These are phyloP conservation scores for Cydia fagiglandana DNA, from an alignment of 1,140 invertebrate genomes.

Conservation along the genomic window DNA sequence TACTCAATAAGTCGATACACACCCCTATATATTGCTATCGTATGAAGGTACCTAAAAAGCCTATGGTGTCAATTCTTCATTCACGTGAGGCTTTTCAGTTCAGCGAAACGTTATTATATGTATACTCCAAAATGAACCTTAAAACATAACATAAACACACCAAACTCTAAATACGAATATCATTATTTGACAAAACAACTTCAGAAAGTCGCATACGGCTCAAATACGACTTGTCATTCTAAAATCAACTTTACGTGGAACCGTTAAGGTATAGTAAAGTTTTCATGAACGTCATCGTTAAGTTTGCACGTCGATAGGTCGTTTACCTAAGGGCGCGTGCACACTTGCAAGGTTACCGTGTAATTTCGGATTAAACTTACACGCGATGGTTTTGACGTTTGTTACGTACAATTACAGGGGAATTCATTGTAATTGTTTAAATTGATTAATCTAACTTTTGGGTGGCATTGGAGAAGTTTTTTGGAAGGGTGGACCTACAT, in stretches of 20 bases:
- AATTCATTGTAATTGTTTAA: slow-evolving; percentile 22
- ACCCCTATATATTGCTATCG: too few relatives aligned
- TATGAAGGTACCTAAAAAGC: too few relatives aligned
- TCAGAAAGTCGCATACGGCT: neutral
- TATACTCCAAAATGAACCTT: neutral
- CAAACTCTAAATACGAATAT: neutral
- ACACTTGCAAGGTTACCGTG: slow-evolving; percentile 40
- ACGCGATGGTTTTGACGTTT: slow-evolving; percentile 8
- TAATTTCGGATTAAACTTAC: slow-evolving; percentile 30
- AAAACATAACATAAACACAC: neutral
- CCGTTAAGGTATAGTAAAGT: neutral
- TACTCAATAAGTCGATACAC: too few relatives aligned
- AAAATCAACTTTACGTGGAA: neutral
- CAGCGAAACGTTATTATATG: neutral
- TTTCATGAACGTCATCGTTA: slow-evolving; percentile 1
- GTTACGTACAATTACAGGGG: slow-evolving; percentile 18
- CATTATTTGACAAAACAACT: slow-evolving; percentile 30
- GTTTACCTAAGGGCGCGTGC: slow-evolving; percentile 46
- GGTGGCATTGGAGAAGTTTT: neutral
- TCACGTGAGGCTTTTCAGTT: neutral
- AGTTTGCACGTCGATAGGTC: slow-evolving; percentile 33
- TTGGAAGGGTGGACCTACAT: neutral
- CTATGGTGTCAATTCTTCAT: neutral
- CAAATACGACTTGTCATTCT: neutral
- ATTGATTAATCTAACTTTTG: slow-evolving; percentile 23